A percentile compares a stretch with the other conserved stretches of the same genome.
These are phyloP conservation scores for Bedellia somnulentella DNA, from an alignment of 2,888 invertebrate species.

Conservation along the genomic window DNA sequence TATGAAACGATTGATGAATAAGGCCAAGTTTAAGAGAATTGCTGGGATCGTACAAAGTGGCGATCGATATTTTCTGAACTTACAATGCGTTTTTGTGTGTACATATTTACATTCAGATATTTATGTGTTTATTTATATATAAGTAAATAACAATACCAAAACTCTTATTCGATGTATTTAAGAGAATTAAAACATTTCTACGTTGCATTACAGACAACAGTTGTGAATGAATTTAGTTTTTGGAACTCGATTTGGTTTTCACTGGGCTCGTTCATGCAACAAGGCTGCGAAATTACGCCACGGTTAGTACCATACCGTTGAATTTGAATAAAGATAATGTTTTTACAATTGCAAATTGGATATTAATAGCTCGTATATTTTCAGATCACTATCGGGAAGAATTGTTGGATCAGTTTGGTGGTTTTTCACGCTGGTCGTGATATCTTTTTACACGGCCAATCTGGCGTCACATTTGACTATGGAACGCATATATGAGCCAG, in stretches of 20 bases:
- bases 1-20: too few species aligned
- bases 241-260: constrained; percentile 98
- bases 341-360: neutral
- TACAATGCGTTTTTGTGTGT: too few species aligned
- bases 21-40: too few species aligned
- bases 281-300: constrained; percentile 95
- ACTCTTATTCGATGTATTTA: too few species aligned
- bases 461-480: constrained; percentile 94
- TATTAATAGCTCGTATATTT: constrained; percentile 9
- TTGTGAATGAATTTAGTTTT: constrained; percentile 92
- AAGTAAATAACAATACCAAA: too few species aligned
- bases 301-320: constrained; percentile 71
- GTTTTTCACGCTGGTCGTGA: constrained; percentile 95
- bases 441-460: constrained; percentile 97
- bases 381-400: constrained; percentile 79
- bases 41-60: too few species aligned
- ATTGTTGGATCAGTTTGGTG: constrained; percentile 98
- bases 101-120: too few species aligned
- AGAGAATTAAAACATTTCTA: too few species aligned
- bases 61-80: too few species aligned
- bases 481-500: constrained; percentile 90
- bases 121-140: too few species aligned
- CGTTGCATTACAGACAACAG: constrained; percentile 63
- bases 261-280: constrained; percentile 97
- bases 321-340: neutral